A percentile compares a stretch with the other conserved stretches of the same genome.
Evolutionary conservation across 2,797 vertebrate species (phyloP).

Genomic region (Gallinago stenura): DNA sequence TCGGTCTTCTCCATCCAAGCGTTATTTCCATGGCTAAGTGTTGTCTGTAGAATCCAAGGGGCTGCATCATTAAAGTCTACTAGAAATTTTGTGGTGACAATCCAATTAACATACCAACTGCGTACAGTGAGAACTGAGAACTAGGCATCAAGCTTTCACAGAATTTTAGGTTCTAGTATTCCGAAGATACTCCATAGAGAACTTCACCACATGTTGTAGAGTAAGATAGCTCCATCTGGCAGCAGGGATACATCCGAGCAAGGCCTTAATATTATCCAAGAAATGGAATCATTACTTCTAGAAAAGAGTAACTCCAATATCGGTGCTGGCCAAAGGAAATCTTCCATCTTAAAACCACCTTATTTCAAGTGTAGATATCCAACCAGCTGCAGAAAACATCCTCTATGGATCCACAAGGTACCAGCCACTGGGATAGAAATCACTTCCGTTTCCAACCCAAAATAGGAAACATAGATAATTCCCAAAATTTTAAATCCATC

Average conservation of each 20-base stretch:
- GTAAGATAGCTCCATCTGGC: constrained; percentile 81
- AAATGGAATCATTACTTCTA: constrained; percentile 76
- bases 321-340: constrained; percentile 77
- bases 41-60: constrained; percentile 83
- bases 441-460: constrained; percentile 87
- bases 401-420: constrained; percentile 82
- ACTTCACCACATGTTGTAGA: constrained; percentile 75
- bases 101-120: constrained; percentile 78
- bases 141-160: constrained; percentile 73
- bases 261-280: constrained; percentile 82
- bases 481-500: constrained; percentile 87
- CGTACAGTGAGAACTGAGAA: constrained; percentile 66
- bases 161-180: constrained; percentile 75
- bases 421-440: constrained; percentile 83
- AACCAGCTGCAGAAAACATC: constrained; percentile 83
- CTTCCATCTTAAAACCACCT: constrained; percentile 77
- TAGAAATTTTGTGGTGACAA: constrained; percentile 74
- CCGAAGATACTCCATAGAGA: constrained; percentile 81
- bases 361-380: constrained; percentile 81
- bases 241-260: constrained; percentile 83
- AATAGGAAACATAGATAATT: constrained; percentile 86
- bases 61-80: constrained; percentile 69
- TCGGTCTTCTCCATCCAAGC: constrained; percentile 79
- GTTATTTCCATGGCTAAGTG: constrained; percentile 76
- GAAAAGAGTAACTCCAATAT: constrained; percentile 82